These are phyloP conservation scores for Isurus oxyrinchus DNA, from an alignment of 2,113 vertebrate genomes.

Conservation along the genomic window DNA sequence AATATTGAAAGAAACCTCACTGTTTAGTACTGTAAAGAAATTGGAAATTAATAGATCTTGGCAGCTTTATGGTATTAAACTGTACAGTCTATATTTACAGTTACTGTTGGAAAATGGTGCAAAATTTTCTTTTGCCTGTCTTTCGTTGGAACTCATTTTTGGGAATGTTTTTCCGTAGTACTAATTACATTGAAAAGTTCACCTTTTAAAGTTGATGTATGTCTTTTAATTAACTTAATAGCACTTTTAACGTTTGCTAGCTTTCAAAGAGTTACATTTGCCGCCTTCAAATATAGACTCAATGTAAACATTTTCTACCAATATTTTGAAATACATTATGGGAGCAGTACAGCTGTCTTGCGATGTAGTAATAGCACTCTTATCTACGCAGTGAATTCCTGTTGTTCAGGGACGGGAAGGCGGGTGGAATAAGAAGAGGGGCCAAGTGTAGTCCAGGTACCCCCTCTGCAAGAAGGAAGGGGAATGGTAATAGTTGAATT, in stretches of 20 bases:
- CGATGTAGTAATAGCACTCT: background rate
- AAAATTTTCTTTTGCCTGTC: background rate
- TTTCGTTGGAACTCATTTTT: background rate
- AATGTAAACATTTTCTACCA: background rate
- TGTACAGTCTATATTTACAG: background rate
- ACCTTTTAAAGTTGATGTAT: background rate
- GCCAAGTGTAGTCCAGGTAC: background rate
- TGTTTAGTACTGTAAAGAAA: conserved; percentile 11
- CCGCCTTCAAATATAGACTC: background rate
- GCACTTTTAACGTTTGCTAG: background rate
- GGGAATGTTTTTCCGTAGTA: background rate
- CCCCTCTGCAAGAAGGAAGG: background rate
- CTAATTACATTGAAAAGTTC: background rate
- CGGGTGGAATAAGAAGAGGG: too few relatives aligned
- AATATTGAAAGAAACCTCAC: conserved; percentile 16
- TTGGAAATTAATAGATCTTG: background rate
- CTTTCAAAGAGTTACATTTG: background rate
- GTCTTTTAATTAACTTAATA: background rate
- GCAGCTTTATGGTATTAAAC: background rate
- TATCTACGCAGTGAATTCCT: background rate
- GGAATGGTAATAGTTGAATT: background rate
- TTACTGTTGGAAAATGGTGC: background rate
- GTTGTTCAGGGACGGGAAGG: background rate
- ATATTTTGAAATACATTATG: too few relatives aligned
- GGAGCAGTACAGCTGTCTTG: background rate